Percentiles rank a stretch among this genome's conserved stretches.
Evolutionary conservation across 1,140 invertebrate species (phyloP).

Genomic region (Drosophila nasuta): DNA sequence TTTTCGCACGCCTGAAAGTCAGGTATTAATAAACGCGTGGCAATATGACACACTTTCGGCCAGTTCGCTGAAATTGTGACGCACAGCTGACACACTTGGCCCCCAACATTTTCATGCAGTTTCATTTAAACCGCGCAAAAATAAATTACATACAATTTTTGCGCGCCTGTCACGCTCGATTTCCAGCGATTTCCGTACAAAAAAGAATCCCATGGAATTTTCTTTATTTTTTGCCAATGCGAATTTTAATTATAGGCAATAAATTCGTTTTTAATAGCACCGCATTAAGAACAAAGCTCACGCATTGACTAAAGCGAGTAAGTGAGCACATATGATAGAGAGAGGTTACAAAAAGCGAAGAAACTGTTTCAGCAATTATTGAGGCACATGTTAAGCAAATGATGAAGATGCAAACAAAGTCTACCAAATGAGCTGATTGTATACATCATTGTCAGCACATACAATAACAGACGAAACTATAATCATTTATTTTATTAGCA

Average conservation of each 20-base stretch:
- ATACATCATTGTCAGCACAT: conserved; percentile 18
- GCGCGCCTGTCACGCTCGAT: conserved; percentile 55
- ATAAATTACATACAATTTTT: conserved; percentile 49
- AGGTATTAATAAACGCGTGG: conserved; percentile 74
- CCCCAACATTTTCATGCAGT: conserved; percentile 27
- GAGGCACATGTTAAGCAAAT: conserved; percentile 15
- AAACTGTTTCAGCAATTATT: conserved; percentile 3
- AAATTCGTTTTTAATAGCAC: conserved; percentile 77
- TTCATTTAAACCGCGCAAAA: conserved; percentile 26
- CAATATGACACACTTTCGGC: conserved; percentile 73
- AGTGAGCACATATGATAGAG: not conserved
- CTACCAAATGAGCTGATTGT: conserved; percentile 5
- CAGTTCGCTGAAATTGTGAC: conserved; percentile 57
- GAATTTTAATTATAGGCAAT: conserved; percentile 77
- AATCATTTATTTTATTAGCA: no score
- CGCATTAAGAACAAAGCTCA: conserved; percentile 56
- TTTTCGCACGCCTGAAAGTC: conserved; percentile 49
- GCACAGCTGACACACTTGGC: conserved; percentile 73
- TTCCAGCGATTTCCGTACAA: conserved; percentile 70
- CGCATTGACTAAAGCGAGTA: not conserved
- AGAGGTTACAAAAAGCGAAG: conserved; percentile 21
- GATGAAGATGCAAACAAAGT: conserved; percentile 7
- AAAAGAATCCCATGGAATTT: conserved; percentile 37
- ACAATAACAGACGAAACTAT: not conserved
- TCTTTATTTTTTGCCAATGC: conserved; percentile 7